Base-by-base conservation (phyloP, 2,888 invertebrate species). In the Pinctada fucata region DNA sequence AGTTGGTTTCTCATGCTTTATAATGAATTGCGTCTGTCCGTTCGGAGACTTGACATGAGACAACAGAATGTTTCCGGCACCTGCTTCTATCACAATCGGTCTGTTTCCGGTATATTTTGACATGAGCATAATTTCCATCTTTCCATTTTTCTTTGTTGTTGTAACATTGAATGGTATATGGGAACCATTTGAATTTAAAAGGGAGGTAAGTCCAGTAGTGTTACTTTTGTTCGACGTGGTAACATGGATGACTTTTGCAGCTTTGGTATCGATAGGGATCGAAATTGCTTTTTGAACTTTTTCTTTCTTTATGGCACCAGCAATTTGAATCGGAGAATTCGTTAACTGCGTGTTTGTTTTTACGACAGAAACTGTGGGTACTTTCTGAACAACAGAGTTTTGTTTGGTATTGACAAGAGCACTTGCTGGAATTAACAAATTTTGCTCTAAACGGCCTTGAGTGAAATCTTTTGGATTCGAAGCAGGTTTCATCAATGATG, bases 51-150 rank as follows among this genome's bases (percentile, higher is more conserved):
- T 78, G 8, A 74, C 74, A 50, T 78, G 78, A 13, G 78, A 78
- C 13, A 78, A 50, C 3, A 78, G 48, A 48, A 78, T 74, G 52
- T 78, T 78, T 31, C 70, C 70, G 16, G 66, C 66, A 8, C 72
- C 74, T 13, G 78, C 78, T 51, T 78, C 78, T 31, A 78, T 78
- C 2, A 78, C 70, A 51, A 78, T 78, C 0, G 78, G 74, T 52
- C 78, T n/a, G 2, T 64, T 69, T 1, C 78, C 78, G 10, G 78
- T 78, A 5, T 74, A 68, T 72, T 78, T 74, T 2, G 78, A 78
- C 70, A 74, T 78, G 13, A 78, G 58, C n/a, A 64, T 74, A 8
- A 78, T 68, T 8, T 72, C 73, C 78, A 78, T 78, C 13, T 71
- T 78, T 6, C 74, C 74, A 31, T 74, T 67, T 50, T 74, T 74